Conservation (phyloP, 2,113 vertebrate genomes). For the Narcine bancroftii region DNA sequence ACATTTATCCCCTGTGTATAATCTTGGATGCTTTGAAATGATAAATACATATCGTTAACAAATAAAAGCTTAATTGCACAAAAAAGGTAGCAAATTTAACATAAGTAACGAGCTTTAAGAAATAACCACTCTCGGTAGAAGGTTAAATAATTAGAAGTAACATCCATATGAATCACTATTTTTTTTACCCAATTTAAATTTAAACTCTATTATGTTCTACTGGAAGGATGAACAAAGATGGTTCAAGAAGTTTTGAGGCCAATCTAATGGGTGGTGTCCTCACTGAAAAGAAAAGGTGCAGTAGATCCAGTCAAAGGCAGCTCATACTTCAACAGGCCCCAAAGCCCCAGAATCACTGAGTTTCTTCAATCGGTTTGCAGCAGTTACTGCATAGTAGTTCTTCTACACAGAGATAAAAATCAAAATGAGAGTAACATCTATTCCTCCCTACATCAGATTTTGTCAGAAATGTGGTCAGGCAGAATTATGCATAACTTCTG, state of each 20-base stretch:
- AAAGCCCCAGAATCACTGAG: conserved; percentile 59
- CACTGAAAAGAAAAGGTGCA: conserved; percentile 44
- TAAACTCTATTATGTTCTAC: neutral
- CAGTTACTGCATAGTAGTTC: conserved; percentile 61
- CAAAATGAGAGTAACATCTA: neutral
- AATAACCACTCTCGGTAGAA: neutral
- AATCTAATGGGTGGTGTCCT: conserved; percentile 38
- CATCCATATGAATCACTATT: neutral
- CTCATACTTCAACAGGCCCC: conserved; percentile 46
- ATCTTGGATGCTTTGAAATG: neutral
- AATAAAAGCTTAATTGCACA: neutral
- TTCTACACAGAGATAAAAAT: conserved; percentile 55
- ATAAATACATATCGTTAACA: neutral
- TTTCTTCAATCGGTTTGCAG: conserved; percentile 56
- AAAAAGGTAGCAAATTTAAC: neutral
- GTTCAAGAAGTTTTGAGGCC: conserved; percentile 40
- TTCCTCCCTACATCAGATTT: neutral
- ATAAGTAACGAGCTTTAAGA: neutral
- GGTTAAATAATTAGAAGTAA: neutral
- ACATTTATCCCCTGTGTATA: neutral
- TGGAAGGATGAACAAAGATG: conserved; percentile 45
- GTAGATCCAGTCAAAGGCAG: conserved; percentile 59
- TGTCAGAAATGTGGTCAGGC: neutral
- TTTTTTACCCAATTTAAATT: neutral
- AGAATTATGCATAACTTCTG: neutral